Conservation (phyloP, 2,797 vertebrate species). For the Acropternis orthonyx region DNA sequence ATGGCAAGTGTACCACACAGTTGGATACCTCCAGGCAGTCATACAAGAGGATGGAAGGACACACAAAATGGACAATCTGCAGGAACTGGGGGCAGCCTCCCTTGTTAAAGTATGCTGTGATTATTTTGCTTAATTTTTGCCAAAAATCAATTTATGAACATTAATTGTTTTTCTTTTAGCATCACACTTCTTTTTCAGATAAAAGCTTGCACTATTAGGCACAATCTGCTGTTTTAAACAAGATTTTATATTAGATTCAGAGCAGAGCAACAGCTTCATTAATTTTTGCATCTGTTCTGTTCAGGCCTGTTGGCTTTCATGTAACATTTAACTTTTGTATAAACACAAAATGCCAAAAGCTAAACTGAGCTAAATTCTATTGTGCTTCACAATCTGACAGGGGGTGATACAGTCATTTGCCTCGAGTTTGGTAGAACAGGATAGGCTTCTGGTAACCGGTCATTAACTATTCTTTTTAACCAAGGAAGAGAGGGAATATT, state of each 20-base stretch:
- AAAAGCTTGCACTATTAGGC: neutral
- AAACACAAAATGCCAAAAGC: constrained; percentile 27
- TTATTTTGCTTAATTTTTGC: neutral
- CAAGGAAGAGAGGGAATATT: neutral
- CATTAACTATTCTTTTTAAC: neutral
- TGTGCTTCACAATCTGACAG: neutral
- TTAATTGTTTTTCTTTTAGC: neutral
- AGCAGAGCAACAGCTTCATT: constrained; percentile 29
- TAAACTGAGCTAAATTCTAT: neutral
- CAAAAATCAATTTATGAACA: neutral
- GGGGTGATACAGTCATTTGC: neutral
- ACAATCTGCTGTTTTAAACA: constrained; percentile 34
- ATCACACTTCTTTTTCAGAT: neutral
- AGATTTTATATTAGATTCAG: constrained; percentile 28
- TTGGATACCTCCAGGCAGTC: neutral
- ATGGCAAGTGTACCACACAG: neutral
- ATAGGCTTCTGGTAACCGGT: neutral
- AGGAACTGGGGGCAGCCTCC: neutral
- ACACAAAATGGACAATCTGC: neutral
- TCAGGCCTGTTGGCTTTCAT: neutral
- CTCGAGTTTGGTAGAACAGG: neutral
- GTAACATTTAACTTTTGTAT: constrained; percentile 21
- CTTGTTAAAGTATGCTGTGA: neutral
- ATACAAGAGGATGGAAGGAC: neutral
- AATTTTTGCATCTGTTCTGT: constrained; percentile 49